These are phyloP conservation scores for Eumaeus atala DNA, from an alignment of 1,140 invertebrate species.

Conservation along the genomic window DNA sequence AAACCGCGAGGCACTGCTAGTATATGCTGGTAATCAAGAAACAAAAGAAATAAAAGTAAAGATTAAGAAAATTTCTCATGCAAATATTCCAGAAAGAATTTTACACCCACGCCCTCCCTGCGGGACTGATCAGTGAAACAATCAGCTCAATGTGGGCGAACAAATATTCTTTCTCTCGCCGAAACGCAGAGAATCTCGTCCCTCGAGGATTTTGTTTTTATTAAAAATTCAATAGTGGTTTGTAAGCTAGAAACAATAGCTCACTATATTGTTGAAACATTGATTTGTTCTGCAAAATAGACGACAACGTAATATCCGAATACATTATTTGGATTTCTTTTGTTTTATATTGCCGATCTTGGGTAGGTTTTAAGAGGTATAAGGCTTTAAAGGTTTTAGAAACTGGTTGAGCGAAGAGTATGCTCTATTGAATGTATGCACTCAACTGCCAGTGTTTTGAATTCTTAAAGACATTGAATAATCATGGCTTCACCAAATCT, in stretches of 20 bases:
- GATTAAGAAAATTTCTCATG: conserved; percentile 11
- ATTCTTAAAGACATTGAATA: too few relatives aligned
- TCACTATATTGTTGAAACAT: neutral
- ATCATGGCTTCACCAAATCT: too few relatives aligned
- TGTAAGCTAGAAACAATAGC: conserved; percentile 2
- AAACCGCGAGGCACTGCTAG: too few relatives aligned
- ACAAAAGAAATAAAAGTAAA: conserved; percentile 17
- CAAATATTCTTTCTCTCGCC: conserved; percentile 16
- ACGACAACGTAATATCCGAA: too few relatives aligned
- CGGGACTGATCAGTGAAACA: conserved; percentile 17
- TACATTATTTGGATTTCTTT: too few relatives aligned
- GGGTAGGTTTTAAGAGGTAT: too few relatives aligned
- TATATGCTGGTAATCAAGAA: conserved; percentile 7
- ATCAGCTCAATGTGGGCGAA: conserved; percentile 16
- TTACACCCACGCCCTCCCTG: conserved; percentile 10
- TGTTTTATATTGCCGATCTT: too few relatives aligned
- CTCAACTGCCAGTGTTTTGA: too few relatives aligned
- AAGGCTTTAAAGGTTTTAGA: too few relatives aligned
- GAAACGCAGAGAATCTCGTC: conserved; percentile 12
- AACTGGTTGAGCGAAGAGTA: too few relatives aligned
- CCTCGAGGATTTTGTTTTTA: conserved; percentile 12
- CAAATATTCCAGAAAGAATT: conserved; percentile 16
- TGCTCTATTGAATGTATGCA: too few relatives aligned
- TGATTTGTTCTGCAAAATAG: neutral
- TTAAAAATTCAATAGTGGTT: conserved; percentile 12